Base-by-base conservation (phyloP, 2,888 invertebrate species). In the Serrognathus titanus region DNA sequence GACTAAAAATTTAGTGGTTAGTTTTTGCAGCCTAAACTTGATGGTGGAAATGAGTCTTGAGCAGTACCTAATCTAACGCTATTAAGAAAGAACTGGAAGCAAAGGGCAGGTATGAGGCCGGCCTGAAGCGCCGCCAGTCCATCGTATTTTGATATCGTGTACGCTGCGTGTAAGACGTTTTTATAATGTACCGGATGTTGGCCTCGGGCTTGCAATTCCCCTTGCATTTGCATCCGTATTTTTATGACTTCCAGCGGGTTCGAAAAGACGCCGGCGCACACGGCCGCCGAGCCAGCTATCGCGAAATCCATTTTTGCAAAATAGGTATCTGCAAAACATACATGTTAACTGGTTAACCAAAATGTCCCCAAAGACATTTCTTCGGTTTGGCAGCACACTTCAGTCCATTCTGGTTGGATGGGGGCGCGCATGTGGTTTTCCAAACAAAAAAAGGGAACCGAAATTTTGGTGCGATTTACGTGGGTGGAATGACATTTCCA, bases 241-340 rank as follows among this genome's bases (percentile, higher is more conserved):
- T 96, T 96, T 10, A 94, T 85, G 3, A 93, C 92, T 74, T 92
- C 92, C 48, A 91, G 78, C 0, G 95, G 95, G 74, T 96, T 96
- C 0, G 94, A 93, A 70, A 94, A 89, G 45, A 91, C 70, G 2
- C 92, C 90, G 0, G 94, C 94, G 35, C 89, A 88, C 71, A 89
- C 87, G 0, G 92, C 92, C 0, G 91, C 88, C 2, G 82, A 66
- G 0, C 87, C 95, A 24, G 92, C 95, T 69, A 91, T 81, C 1
- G 83, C 76, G 75, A 93, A 87, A 71, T 94, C 93, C 72, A 84
- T 84, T 83, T 35, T 58, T 24, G 10, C 48, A 48, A 35, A 31
- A 31, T 31, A 5, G 24, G 24, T 31, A 31, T 31, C 24, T 31
- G 24, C 24, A 31, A 31, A 31, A 31, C 24, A 31, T 31, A 31